These are phyloP conservation scores for Eurystomus gularis DNA, from an alignment of 2,113 vertebrate species.

Conservation along the genomic window DNA sequence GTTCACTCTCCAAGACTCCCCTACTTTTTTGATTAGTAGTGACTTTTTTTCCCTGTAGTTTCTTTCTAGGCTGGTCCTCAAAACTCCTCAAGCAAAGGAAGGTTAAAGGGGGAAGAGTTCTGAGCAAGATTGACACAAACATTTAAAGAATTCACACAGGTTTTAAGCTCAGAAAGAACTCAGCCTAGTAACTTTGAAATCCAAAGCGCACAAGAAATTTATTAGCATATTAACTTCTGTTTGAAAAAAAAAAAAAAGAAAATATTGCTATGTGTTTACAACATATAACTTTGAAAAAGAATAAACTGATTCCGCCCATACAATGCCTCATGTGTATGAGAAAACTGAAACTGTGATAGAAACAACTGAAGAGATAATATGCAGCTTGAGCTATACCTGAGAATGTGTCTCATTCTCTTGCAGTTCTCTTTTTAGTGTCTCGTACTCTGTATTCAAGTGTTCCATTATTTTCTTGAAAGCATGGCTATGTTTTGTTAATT, in stretches of 20 bases:
- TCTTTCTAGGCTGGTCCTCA: not conserved
- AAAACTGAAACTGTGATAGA: not conserved
- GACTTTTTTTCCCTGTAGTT: not conserved
- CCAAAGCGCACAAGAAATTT: not conserved
- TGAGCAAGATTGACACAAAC: not conserved
- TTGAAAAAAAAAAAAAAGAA: not conserved
- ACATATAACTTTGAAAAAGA: not conserved
- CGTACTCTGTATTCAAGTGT: slow-evolving; percentile 77
- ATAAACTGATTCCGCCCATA: not conserved
- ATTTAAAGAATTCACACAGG: not conserved
- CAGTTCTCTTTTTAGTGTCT: slow-evolving; percentile 82
- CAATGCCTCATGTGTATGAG: not conserved
- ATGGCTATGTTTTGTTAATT: slow-evolving; percentile 74
- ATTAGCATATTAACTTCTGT: not conserved
- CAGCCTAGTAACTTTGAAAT: not conserved
- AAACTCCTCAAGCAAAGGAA: not conserved
- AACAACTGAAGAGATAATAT: not conserved
- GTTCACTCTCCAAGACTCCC: not conserved
- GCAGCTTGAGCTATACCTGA: slow-evolving; percentile 77
- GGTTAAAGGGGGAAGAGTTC: not conserved
- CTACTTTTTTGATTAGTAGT: not conserved
- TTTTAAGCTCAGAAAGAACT: not conserved
- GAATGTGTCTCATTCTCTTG: slow-evolving; percentile 93
- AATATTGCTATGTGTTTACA: not conserved
- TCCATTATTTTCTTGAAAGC: slow-evolving; percentile 84